phyloP scores from a whole-genome alignment of 2,888 invertebrate species.

The Spicauda simplicius region DNA sequence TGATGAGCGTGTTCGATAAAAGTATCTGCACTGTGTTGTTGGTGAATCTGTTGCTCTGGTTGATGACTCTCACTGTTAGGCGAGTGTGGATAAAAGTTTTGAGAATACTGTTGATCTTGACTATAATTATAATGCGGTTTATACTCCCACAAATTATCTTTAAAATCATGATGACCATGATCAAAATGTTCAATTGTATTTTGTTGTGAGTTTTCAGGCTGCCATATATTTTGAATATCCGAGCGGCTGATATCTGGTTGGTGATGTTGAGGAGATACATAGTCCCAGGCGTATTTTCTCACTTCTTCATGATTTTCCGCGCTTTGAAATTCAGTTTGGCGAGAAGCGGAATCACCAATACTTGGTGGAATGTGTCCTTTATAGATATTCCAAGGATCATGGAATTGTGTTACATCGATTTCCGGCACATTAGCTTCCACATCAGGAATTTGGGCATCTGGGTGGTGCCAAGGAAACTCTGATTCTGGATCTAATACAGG shows the following conservation, averaged over 20 bases:
- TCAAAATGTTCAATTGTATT: slow-evolving; percentile 18
- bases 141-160: slow-evolving; percentile 37
- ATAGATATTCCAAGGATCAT: slow-evolving; percentile 92
- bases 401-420: slow-evolving; percentile 61
- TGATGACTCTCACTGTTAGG: neutral
- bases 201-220: slow-evolving; percentile 33
- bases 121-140: slow-evolving; percentile 43
- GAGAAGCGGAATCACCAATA: slow-evolving; percentile 47
- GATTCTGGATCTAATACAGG: slow-evolving; percentile 71
- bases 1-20: slow-evolving; percentile 33
- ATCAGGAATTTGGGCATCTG: slow-evolving; percentile 58
- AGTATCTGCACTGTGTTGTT: slow-evolving; percentile 8
- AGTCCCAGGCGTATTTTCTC: slow-evolving; percentile 68
- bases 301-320: slow-evolving; percentile 59
- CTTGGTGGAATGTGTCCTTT: slow-evolving; percentile 77
- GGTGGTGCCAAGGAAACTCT: slow-evolving; percentile 79
- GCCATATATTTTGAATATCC: slow-evolving; percentile 37
- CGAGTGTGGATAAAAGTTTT: slow-evolving; percentile 5
- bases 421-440: slow-evolving; percentile 48
- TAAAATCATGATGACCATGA: slow-evolving; percentile 17
- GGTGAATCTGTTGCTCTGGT: neutral
- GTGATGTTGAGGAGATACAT: slow-evolving; percentile 48
- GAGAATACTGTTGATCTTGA: slow-evolving; percentile 39
- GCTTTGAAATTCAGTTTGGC: slow-evolving; percentile 44
- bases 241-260: slow-evolving; percentile 13